phyloP scores from a whole-genome alignment of 30 jellyfish, hydroid and myxozoan species.

The Hydractinia echinata region DNA sequence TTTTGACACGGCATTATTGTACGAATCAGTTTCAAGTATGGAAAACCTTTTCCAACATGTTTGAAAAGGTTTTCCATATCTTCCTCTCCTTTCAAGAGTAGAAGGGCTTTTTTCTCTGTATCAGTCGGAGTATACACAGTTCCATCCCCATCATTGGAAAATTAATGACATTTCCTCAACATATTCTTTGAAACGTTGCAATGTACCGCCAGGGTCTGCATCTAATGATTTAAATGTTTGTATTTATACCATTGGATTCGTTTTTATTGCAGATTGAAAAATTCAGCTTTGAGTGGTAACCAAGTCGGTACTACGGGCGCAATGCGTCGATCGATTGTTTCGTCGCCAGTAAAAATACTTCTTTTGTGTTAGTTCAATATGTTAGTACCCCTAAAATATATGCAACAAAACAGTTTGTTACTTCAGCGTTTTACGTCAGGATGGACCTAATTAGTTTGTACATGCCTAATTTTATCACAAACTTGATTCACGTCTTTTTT shows the following conservation, averaged over 20 bases:
- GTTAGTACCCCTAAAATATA: no score
- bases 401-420: no score
- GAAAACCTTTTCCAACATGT: slow-evolving; percentile 4
- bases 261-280: no score
- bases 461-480: no score
- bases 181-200: not conserved
- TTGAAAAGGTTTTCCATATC: not conserved
- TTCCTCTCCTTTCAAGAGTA: not conserved
- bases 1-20: not conserved
- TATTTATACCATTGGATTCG: no score
- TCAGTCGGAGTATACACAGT: not conserved
- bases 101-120: not conserved
- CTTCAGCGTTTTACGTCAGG: no score
- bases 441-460: no score
- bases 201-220: slow-evolving; percentile 7
- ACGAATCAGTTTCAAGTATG: not conserved
- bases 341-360: not conserved
- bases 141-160: not conserved
- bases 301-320: no score
- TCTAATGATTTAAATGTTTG: not conserved
- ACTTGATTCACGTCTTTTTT: no score
- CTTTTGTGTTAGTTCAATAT: not conserved
- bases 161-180: not conserved
- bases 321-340: no score
- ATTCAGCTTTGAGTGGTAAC: no score